Base-by-base conservation (phyloP, 2,888 invertebrate genomes). In the Troides aeacus region DNA sequence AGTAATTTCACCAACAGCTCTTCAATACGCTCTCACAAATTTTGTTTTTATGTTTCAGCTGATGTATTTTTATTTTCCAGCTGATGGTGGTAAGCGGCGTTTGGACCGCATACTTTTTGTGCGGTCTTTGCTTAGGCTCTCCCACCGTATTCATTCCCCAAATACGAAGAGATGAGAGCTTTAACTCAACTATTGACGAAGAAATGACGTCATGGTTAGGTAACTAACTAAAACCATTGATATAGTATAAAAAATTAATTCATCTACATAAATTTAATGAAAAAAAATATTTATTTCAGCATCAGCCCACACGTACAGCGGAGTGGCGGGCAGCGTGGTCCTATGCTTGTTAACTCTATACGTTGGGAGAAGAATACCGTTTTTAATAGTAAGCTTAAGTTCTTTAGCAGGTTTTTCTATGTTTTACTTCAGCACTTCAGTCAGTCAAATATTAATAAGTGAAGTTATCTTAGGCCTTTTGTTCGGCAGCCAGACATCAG, bases 171-270 rank as follows among this genome's bases (percentile, higher is more conserved):
- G 56, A 66, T 15, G 15, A 8, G 21, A 68, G 58, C 15, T 73
- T 15, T 42, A 71, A 66, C 18, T 59, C 56, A 62, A 72, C 75
- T 0, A 72, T 83, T 56, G 78, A 79, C 62, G 78, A 79, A 7
- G 77, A 82, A 10, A 83, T 84, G 81, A 81, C 78, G 50, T 86
- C 84, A 24, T 86, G 85, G 85, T 69, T 85, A 68, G 79, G 85
- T 86, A 79, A 82, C 77, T 36, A 12, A 21, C 10, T 64, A 3
- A 50, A 59, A 18, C 42, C 24, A 15, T 1, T 4, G 15, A 46
- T 1, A 15, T 46, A 46, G 15, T 15, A 17, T 10, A 15, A 15
- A 46, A 15, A 46, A 10, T 15, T 46, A 12, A 46, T 46, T 15
- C 12, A 46, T 46, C n/a, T 46, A 23, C 30, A 12, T 62, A 50